Evolutionary conservation across 1,140 invertebrate genomes (phyloP).

Genomic region (Carcinoscorpius rotundicauda): DNA sequence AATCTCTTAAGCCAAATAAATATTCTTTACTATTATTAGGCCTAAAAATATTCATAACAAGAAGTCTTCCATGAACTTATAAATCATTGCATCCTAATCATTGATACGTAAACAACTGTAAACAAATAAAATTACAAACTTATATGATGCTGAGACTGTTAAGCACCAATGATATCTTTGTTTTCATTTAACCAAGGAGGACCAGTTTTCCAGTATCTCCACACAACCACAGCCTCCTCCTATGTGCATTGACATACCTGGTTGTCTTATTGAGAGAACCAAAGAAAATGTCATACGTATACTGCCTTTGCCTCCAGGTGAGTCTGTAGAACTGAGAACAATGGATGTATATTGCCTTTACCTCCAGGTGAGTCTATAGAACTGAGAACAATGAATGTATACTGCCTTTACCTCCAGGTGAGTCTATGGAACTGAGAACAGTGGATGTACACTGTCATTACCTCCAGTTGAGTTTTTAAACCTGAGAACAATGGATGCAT

Average conservation of each 20-base stretch:
- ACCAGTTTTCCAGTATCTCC: slow-evolving; percentile 5
- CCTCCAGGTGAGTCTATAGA: background rate
- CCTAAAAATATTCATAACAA: no score
- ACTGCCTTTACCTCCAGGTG: background rate
- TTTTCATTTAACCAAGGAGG: slow-evolving; percentile 9
- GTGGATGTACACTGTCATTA: background rate
- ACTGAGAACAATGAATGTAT: background rate
- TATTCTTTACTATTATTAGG: no score
- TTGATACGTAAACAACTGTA: no score
- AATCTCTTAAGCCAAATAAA: no score
- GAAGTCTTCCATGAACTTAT: no score
- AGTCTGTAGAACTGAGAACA: background rate
- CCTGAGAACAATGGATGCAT: background rate
- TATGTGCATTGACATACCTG: slow-evolving; percentile 15
- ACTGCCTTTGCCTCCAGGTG: slow-evolving; percentile 16
- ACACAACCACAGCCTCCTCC: slow-evolving; percentile 10
- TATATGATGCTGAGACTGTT: background rate
- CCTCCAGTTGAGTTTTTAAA: background rate
- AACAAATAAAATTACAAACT: background rate
- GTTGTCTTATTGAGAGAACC: slow-evolving; percentile 17
- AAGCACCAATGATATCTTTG: background rate
- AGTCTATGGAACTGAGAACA: background rate
- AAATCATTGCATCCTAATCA: no score
- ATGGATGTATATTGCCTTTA: background rate
- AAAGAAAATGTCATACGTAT: slow-evolving; percentile 16